Evolutionary conservation across 2,888 invertebrate species (phyloP), one percentile per base, ranked within the genome.

Genomic region (Willowsia nigromaculata): DNA sequence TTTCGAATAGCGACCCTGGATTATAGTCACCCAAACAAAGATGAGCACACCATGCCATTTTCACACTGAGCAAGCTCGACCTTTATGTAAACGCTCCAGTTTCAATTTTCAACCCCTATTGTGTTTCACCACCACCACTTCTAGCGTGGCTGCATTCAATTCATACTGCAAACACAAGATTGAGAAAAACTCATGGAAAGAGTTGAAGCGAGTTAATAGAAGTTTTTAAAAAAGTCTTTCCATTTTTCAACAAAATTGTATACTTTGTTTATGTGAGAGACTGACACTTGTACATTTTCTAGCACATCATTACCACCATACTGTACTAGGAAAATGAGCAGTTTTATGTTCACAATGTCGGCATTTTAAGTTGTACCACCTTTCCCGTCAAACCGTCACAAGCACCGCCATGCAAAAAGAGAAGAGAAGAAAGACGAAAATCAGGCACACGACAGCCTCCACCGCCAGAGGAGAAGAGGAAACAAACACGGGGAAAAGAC

Each of bases 361-460:
- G 68, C 40, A 40, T 68, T 68, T 68, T 68, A 13, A 22, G 18
- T 65, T 65, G n/a, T 33, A 30, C 33, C 33, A 33, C 18, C 33
- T n/a, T n/a, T n/a, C n/a, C 33, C 33, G 40, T 68, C 18, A 68
- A n/a, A 40, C 68, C 68, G 40, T 68, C 40, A 40, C 65, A 9
- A 65, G 33, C 33, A 65, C 65, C 18, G 40, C 40, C 18, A 40
- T 40, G 6, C 1, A 30, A n/a, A 65, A 33, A 65, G 30, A 62
- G 27, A 33, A 30, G 18, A 22, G 37, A 22, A 68, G 68, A 68
- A 37, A 68, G 68, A 68, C 40, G 40, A 68, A 40, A 68, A 40
- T 68, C 68, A 68, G 68, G 11, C 68, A 68, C 68, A 68, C 37
- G 40, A 40, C 68, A 68, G 40, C 40, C 68, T 9, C 68, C 68